Percentiles rank a stretch among this genome's conserved stretches.
Evolutionary conservation across 2,888 invertebrate genomes (phyloP).

Genomic region (Eupithecia pulchellata): DNA sequence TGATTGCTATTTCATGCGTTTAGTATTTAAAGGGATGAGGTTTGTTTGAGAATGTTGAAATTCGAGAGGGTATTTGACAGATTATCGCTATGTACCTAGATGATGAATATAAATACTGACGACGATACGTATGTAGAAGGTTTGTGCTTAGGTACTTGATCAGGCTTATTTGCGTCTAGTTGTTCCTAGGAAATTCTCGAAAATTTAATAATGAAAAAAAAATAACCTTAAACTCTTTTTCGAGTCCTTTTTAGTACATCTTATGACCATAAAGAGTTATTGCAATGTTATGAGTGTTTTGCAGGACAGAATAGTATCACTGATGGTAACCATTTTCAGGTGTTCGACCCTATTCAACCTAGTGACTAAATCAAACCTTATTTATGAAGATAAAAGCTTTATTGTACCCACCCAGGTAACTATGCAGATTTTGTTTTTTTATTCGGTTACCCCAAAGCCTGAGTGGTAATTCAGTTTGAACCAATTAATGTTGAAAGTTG

Average conservation of each 20-base stretch:
- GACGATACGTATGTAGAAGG: background rate
- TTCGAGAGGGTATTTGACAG: background rate
- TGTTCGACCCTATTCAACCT: background rate
- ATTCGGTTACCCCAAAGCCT: constrained; percentile 18
- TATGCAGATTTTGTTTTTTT: background rate
- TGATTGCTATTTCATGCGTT: constrained; percentile 6
- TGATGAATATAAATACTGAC: background rate
- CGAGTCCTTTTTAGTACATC: too few relatives aligned
- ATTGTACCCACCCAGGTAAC: background rate
- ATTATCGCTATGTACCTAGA: background rate
- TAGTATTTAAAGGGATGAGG: constrained; percentile 4
- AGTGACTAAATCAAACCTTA: background rate
- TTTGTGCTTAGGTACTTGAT: background rate
- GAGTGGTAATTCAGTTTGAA: constrained; percentile 51
- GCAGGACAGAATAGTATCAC: background rate
- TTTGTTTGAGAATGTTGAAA: constrained; percentile 1
- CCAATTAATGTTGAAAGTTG: constrained; percentile 60
- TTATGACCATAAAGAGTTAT: too few relatives aligned
- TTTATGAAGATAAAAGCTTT: background rate
- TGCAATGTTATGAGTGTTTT: too few relatives aligned
- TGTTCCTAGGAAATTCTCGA: background rate
- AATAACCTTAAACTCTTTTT: too few relatives aligned
- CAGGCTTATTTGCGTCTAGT: background rate
- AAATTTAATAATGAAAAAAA: background rate
- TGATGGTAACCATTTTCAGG: background rate